A percentile compares a stretch with the other conserved stretches of the same genome.
phyloP scores from a whole-genome alignment of 2,888 invertebrate genomes.

The Meteorus cinctellus region DNA sequence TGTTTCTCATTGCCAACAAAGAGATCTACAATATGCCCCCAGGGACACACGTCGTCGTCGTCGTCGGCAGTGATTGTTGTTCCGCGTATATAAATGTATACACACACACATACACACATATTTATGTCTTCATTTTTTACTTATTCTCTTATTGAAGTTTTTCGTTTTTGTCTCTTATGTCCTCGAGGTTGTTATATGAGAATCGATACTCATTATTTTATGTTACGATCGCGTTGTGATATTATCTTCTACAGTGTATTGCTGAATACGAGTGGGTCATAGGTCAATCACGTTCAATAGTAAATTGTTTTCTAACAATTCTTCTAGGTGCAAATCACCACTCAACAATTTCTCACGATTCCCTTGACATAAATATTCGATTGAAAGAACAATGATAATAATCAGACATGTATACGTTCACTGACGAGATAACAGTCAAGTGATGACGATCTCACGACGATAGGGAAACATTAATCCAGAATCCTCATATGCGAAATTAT shows the following conservation, averaged over 20 bases:
- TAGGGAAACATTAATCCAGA: no score
- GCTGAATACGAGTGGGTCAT: slow-evolving; percentile 32
- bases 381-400: background rate
- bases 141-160: background rate
- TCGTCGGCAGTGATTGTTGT: background rate
- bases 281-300: slow-evolving; percentile 38
- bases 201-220: slow-evolving; percentile 38
- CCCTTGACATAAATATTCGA: slow-evolving; percentile 8
- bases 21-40: slow-evolving; percentile 22
- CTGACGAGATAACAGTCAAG: background rate
- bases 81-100: background rate
- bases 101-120: background rate
- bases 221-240: slow-evolving; percentile 23
- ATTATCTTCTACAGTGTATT: slow-evolving; percentile 16
- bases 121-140: background rate
- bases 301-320: slow-evolving; percentile 33
- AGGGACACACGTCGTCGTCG: slow-evolving; percentile 18
- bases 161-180: slow-evolving; percentile 6
- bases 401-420: background rate
- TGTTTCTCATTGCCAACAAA: slow-evolving; percentile 9
- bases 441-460: background rate
- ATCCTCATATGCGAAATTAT: no score
- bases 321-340: background rate
- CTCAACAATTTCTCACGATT: background rate
- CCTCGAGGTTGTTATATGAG: slow-evolving; percentile 3